These are phyloP conservation scores for rabbit (Oryctolagus cuniculus) DNA, from an alignment of 2,113 vertebrate species.

Conservation along the genomic window DNA sequence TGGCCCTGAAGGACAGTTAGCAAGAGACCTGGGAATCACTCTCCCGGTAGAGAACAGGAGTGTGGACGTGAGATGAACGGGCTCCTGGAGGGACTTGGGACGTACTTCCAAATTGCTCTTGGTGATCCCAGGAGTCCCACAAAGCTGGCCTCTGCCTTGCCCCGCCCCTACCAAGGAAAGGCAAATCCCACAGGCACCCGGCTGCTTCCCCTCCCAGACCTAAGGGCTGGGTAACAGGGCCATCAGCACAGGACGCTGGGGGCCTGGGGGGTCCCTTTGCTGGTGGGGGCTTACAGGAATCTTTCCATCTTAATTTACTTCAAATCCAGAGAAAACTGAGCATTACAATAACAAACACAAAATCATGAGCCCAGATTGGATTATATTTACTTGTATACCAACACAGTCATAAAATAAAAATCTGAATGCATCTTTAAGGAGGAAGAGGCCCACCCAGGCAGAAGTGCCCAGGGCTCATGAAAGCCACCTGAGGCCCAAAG, in stretches of 20 bases:
- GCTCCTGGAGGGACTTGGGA: neutral
- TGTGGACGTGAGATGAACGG: fast-evolving
- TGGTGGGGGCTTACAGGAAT: neutral
- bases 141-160: neutral
- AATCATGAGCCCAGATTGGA: neutral
- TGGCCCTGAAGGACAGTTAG: neutral
- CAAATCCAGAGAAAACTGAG: constrained; percentile 23
- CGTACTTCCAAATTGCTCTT: neutral
- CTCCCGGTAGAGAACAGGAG: neutral
- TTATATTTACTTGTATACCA: neutral
- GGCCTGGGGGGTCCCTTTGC: neutral
- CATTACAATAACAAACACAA: neutral
- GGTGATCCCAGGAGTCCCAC: neutral
- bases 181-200: neutral
- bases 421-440: neutral
- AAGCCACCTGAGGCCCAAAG: neutral
- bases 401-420: neutral
- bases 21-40: neutral
- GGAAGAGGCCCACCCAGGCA: neutral
- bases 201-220: constrained; percentile 41
- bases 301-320: constrained; percentile 1
- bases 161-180: constrained; percentile 28
- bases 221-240: too few relatives aligned
- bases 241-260: neutral
- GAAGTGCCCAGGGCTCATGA: neutral